Evolutionary conservation across 2,888 invertebrate species (phyloP).

Genomic region (Dryocosmus kuriphilus): DNA sequence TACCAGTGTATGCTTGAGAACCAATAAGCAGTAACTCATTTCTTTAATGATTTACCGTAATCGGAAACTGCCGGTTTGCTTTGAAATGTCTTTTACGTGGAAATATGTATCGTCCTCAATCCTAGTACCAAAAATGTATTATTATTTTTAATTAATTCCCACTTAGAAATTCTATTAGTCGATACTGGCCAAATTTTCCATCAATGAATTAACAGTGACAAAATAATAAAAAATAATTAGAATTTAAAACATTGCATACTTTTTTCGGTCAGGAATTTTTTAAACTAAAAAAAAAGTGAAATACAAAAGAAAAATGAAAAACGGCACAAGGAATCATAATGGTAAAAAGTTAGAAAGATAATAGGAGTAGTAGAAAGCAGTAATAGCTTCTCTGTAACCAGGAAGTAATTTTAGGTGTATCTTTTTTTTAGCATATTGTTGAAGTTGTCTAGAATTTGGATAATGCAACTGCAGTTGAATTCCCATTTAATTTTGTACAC

Average conservation of each 20-base stretch:
- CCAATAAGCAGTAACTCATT: constrained; percentile 73
- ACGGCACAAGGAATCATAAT: not conserved
- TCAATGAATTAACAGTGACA: too few relatives aligned
- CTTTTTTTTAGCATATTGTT: not conserved
- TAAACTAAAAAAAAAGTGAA: not conserved
- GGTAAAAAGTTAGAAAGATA: not conserved
- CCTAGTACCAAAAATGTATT: not conserved
- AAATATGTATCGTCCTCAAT: not conserved
- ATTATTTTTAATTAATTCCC: not conserved
- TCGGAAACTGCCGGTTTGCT: constrained; percentile 62
- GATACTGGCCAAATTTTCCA: too few relatives aligned
- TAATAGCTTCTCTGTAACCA: not conserved
- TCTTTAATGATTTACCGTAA: constrained; percentile 74
- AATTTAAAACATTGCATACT: not conserved
- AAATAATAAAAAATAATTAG: too few relatives aligned
- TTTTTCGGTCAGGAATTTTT: not conserved
- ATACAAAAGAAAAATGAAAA: not conserved
- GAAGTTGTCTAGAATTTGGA: not conserved
- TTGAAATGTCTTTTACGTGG: too few relatives aligned
- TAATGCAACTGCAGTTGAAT: not conserved
- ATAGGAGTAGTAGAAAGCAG: not conserved
- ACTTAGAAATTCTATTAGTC: not conserved
- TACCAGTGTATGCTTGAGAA: constrained; percentile 57
- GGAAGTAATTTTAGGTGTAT: not conserved
- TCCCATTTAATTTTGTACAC: not conserved